Percentiles rank a stretch among this genome's conserved stretches.
Conservation (phyloP, 2,113 vertebrate genomes). For the Fulica atra region DNA sequence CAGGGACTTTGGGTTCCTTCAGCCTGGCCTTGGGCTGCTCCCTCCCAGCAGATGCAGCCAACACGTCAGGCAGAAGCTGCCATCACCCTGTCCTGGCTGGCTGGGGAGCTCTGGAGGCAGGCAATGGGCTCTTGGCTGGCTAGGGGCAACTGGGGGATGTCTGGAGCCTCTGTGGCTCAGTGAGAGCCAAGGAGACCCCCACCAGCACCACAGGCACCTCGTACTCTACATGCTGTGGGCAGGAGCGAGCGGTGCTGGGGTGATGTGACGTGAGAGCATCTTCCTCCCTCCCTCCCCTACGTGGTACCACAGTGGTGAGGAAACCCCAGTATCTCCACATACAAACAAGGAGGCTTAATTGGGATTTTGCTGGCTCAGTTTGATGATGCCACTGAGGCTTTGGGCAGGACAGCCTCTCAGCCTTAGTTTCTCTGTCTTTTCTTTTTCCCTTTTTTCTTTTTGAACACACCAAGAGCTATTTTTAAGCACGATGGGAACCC, state of each 20-base stretch:
- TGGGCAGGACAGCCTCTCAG: neutral
- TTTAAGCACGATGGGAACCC: neutral
- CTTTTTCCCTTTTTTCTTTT: neutral
- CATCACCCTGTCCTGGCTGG: neutral
- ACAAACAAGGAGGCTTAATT: neutral
- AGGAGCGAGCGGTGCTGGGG: neutral
- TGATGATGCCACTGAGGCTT: neutral
- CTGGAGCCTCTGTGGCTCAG: rapidly evolving
- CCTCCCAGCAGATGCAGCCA: neutral
- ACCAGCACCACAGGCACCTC: rapidly evolving
- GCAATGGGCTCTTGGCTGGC: neutral
- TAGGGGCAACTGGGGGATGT: rapidly evolving
- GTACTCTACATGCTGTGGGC: rapidly evolving
- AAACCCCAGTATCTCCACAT: neutral
- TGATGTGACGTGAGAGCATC: neutral
- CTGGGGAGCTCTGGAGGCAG: rapidly evolving
- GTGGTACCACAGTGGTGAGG: neutral
- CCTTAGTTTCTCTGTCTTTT: neutral
- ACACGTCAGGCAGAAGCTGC: neutral
- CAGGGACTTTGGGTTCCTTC: neutral
- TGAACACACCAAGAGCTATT: neutral
- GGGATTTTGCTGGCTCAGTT: neutral
- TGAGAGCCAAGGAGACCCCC: neutral
- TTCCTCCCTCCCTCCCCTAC: neutral
- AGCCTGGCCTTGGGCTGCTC: neutral